Percentiles rank a stretch among this genome's conserved stretches.
Evolutionary conservation across 2,113 vertebrate genomes (phyloP).

Genomic region (Dipodomys stephensi): DNA sequence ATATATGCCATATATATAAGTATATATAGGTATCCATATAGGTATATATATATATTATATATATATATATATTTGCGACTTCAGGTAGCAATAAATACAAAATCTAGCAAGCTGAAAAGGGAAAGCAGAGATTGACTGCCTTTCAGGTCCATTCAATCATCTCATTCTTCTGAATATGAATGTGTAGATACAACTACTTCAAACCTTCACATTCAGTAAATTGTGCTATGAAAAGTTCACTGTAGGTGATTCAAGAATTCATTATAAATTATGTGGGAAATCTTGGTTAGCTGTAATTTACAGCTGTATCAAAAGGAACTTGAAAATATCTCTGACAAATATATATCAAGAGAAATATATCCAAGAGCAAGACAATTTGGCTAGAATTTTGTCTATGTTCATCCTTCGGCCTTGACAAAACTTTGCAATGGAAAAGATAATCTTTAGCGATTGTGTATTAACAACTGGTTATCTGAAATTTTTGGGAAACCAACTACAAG

Average conservation of each 20-base stretch:
- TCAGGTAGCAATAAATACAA: constrained; percentile 53
- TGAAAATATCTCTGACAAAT: constrained; percentile 26
- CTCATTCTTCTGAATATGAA: constrained; percentile 61
- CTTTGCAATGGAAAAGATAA: not conserved
- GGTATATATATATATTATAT: too few relatives aligned
- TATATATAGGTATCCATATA: too few relatives aligned
- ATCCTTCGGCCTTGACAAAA: not conserved
- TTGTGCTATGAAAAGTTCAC: constrained; percentile 61
- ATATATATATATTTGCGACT: not conserved
- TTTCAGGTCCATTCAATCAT: constrained; percentile 19
- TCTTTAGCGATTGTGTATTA: constrained; percentile 13
- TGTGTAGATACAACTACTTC: constrained; percentile 65
- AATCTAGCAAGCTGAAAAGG: not conserved
- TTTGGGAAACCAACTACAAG: not conserved
- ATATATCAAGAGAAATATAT: not conserved
- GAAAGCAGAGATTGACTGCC: not conserved
- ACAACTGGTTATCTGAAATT: constrained; percentile 2
- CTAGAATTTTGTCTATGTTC: not conserved
- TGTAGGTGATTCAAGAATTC: constrained; percentile 62
- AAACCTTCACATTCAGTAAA: constrained; percentile 43
- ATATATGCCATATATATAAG: too few relatives aligned
- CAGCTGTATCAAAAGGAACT: constrained; percentile 54
- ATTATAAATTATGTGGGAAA: constrained; percentile 49
- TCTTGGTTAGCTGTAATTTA: constrained; percentile 51
- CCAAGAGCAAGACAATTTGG: not conserved